Base-by-base conservation (phyloP, 1,140 invertebrate genomes). In the Euura saliciscinereae region DNA sequence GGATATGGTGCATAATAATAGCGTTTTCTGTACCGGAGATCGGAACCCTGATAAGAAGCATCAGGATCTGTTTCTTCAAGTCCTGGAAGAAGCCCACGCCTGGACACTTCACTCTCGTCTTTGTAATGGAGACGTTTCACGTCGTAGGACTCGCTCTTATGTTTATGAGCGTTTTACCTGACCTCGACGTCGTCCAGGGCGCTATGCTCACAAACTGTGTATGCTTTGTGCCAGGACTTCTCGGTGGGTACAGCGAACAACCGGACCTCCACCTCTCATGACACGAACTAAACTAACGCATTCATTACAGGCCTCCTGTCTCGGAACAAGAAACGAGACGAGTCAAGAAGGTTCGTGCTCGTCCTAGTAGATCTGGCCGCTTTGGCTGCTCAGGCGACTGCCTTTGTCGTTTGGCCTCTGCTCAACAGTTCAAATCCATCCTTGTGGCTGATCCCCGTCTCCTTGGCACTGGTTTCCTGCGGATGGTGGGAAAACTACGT, bases 401-500 rank as follows among this genome's bases (percentile, higher is more conserved):
- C 95, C 4, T 94, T 97, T 79, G 91, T 98, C 43, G 91, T 97
- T 4, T 98, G 96, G 95, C 96, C 96, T 13, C 84, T 97, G 42
- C 85, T 94, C 13, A 92, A 94, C 78, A 90, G 91, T 66, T 91
- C 90, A 44, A 87, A 85, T 67, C 91, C 91, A 1, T 89, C 91
- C 70, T 81, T 95, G 43, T 98, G 95, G 95, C 89, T 96, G 6
- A 94, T 98, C 70, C 96, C 97, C 0, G 85, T 96, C 0, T 89
- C 95, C 1, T 89, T 96, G 6, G 85, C 98, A 51, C 90, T 97
- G 65, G 93, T 97, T 64, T 98, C 97, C 3, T 91, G 96, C 44
- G 94, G 95, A 43, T 99, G 96, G 95, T 99, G 97, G 97, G 97
- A 99, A 87, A 99, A 99, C 87, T 99, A 96, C 81, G 95, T 97